Evolutionary conservation across 2,797 vertebrate species (phyloP).

Genomic region (Aphelocoma californica): DNA sequence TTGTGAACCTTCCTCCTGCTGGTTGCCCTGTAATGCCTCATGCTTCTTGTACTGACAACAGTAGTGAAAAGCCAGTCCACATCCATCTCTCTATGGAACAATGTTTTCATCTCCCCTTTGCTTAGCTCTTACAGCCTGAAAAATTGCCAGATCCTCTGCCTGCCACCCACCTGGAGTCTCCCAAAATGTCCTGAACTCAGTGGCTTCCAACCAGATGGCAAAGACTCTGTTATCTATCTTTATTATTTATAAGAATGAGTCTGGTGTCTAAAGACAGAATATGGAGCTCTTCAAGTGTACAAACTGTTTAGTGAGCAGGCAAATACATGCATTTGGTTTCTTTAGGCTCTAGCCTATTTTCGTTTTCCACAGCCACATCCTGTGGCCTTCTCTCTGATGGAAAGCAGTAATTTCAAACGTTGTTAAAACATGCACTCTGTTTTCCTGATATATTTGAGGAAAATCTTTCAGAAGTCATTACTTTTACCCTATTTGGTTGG

Average conservation of each 20-base stretch:
- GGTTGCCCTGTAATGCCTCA: not conserved
- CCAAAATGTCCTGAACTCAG: not conserved
- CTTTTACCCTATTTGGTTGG: not conserved
- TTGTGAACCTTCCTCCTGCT: not conserved
- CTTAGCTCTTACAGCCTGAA: not conserved
- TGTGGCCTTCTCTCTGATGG: not conserved
- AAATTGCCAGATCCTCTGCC: not conserved
- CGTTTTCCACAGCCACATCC: not conserved
- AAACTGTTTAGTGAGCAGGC: not conserved
- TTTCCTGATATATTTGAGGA: not conserved
- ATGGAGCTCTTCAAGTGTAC: not conserved
- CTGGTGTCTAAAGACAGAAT: not conserved
- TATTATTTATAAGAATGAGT: not conserved
- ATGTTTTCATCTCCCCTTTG: not conserved
- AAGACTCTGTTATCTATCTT: not conserved
- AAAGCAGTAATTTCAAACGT: not conserved
- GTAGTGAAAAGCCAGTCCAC: not conserved
- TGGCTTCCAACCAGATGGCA: not conserved
- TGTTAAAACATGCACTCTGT: not conserved
- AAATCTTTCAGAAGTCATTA: not conserved
- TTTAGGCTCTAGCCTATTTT: not conserved
- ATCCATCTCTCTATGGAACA: not conserved
- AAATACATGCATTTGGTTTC: not conserved
- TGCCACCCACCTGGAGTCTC: not conserved
- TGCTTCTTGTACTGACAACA: not conserved